Base-by-base conservation (phyloP, 1,140 invertebrate species). In the Heliconius nattereri region DNA sequence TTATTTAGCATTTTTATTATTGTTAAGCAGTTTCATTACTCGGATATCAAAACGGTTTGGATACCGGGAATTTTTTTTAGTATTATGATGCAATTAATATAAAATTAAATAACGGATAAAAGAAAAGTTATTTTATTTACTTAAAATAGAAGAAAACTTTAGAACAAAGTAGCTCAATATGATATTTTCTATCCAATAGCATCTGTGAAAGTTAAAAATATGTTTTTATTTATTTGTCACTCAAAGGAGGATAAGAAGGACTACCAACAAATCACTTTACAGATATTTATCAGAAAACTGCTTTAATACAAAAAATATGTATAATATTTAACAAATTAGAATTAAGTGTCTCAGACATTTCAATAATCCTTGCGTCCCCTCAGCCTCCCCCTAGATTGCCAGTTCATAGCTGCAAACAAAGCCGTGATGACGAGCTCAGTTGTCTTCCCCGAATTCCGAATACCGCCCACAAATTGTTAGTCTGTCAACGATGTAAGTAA, bases 381-480 rank as follows among this genome's bases (percentile, higher is more conserved):
- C 77, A 74, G 74, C 70, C 81, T 49, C 78, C 82, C 72, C 82
- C 78, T 79, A 88, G 86, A 90, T 92, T 89, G 86, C 84, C 79
- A 85, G 78, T 71, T 78, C 83, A 83, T 77, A 79, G 80, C 86
- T 86, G 83, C 90, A 90, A 90, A 91, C 86, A 88, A 89, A 89
- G 86, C 87, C 80, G 52, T 83, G 79, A 85, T 88, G 87, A 88
- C 85, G 84, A 87, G 84, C 85, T 78, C 85, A 86, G 85, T 85
- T 89, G 87, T 89, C 85, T 86, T 87, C 85, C 81, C 84, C 83
- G 84, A 86, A 90, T 87, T 81, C 86, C 83, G 83, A 85, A 88
- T 85, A 76, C 82, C 84, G 81, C 83, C 83, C 84, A 78, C 81
- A 85, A 87, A 89, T 88, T 86, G 85, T 88, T 86, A 84, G 76